phyloP scores from a whole-genome alignment of 2,113 vertebrate genomes.

The Andinoacara biseriatus region DNA sequence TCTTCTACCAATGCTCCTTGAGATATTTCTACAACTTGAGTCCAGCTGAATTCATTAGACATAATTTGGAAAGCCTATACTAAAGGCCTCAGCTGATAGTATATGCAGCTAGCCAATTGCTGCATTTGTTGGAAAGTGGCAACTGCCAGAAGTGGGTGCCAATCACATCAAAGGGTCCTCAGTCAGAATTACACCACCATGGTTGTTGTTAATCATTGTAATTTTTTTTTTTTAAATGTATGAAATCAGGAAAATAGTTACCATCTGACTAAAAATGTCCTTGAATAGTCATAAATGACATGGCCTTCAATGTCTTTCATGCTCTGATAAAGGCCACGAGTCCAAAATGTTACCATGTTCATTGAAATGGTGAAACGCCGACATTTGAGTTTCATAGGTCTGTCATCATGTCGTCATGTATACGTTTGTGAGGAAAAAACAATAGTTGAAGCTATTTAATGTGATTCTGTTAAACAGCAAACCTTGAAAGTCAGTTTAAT shows the following conservation, averaged over 20 bases:
- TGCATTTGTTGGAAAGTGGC: no score
- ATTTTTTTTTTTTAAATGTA: no score
- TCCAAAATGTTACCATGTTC: neutral
- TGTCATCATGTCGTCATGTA: neutral
- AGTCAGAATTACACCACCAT: neutral
- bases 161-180: neutral
- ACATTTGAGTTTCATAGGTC: neutral
- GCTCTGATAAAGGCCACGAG: no score
- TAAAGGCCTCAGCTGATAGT: neutral
- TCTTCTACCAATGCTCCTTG: neutral
- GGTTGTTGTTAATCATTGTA: neutral
- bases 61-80: neutral
- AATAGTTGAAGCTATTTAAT: neutral
- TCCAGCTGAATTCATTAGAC: neutral
- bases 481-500: neutral
- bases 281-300: neutral
- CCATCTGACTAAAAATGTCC: neutral
- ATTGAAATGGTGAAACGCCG: no score
- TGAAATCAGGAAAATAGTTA: neutral
- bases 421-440: neutral
- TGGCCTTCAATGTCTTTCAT: neutral
- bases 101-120: neutral
- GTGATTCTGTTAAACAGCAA: neutral
- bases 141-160: neutral
- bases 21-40: neutral